These are phyloP conservation scores for Liasis olivaceus DNA, from an alignment of 2,797 vertebrate species.

Conservation along the genomic window DNA sequence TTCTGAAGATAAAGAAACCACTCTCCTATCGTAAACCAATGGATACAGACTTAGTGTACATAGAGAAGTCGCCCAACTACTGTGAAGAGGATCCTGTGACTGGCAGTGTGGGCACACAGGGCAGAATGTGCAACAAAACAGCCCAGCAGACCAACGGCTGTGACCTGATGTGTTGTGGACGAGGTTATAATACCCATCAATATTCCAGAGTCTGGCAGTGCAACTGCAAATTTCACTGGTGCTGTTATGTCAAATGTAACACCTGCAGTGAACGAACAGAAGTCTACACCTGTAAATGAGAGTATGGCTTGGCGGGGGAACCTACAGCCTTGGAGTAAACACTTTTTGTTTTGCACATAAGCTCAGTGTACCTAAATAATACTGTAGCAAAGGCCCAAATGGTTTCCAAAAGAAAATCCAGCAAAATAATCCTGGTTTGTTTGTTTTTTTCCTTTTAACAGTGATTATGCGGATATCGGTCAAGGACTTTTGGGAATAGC, in stretches of 20 bases:
- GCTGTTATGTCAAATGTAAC: constrained; percentile 97
- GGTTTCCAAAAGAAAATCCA: constrained; percentile 34
- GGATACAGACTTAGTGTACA: constrained; percentile 95
- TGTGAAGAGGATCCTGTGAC: constrained; percentile 92
- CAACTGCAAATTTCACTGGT: constrained; percentile 99
- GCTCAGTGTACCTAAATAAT: constrained; percentile 24
- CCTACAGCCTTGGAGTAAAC: not conserved
- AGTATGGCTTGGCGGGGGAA: constrained; percentile 8
- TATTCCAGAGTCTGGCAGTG: constrained; percentile 97
- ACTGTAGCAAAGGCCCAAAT: constrained; percentile 38
- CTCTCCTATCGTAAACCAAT: constrained; percentile 94
- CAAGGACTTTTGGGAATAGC: constrained; percentile 42
- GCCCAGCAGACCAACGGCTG: constrained; percentile 91
- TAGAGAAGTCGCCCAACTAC: constrained; percentile 96
- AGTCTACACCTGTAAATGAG: constrained; percentile 97
- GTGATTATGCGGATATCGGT: constrained; percentile 32
- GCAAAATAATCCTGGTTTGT: constrained; percentile 26
- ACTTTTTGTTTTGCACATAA: constrained; percentile 67
- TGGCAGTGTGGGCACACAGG: constrained; percentile 93
- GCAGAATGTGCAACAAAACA: constrained; percentile 95
- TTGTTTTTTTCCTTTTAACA: constrained; percentile 27
- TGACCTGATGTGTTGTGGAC: constrained; percentile 95
- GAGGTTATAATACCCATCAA: constrained; percentile 97
- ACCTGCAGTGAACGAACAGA: constrained; percentile 97
- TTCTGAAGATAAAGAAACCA: constrained; percentile 95